Evolutionary conservation across 2,797 vertebrate species (phyloP).

Genomic region (Argyrosomus regius): DNA sequence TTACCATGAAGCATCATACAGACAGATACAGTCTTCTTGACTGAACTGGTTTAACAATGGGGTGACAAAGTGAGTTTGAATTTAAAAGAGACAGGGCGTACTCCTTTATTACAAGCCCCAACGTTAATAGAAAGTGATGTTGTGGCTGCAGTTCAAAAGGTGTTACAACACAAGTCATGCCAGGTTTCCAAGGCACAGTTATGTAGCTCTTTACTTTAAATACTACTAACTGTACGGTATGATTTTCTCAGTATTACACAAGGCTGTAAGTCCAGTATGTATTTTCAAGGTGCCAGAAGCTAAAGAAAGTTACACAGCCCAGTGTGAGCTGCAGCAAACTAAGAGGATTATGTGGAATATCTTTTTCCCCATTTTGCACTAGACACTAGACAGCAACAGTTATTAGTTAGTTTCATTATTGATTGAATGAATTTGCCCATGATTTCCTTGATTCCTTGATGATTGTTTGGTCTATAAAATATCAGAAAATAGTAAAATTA

Average conservation of each 20-base stretch:
- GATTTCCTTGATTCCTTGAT: neutral
- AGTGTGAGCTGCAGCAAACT: constrained; percentile 41
- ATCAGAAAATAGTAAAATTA: neutral
- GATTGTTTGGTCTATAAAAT: neutral
- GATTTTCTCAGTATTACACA: constrained; percentile 26
- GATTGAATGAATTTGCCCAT: neutral
- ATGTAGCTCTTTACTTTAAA: constrained; percentile 30
- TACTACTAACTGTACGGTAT: neutral
- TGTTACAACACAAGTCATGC: neutral
- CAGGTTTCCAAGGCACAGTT: constrained; percentile 18
- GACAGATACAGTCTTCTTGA: neutral
- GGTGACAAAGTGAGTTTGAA: neutral
- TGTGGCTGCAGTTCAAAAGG: neutral
- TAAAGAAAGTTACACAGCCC: constrained; percentile 55
- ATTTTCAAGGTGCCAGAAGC: constrained; percentile 29
- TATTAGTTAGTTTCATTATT: neutral
- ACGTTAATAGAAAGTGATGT: neutral
- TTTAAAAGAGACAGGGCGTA: neutral
- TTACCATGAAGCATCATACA: neutral
- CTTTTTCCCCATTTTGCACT: constrained; percentile 18
- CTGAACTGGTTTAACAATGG: neutral
- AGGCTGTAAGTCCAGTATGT: constrained; percentile 22
- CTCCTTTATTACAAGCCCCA: neutral
- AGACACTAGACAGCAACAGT: neutral
- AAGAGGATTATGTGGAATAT: constrained; percentile 54